phyloP scores from a whole-genome alignment of 2,888 invertebrate species.

The Biston stratarius region DNA sequence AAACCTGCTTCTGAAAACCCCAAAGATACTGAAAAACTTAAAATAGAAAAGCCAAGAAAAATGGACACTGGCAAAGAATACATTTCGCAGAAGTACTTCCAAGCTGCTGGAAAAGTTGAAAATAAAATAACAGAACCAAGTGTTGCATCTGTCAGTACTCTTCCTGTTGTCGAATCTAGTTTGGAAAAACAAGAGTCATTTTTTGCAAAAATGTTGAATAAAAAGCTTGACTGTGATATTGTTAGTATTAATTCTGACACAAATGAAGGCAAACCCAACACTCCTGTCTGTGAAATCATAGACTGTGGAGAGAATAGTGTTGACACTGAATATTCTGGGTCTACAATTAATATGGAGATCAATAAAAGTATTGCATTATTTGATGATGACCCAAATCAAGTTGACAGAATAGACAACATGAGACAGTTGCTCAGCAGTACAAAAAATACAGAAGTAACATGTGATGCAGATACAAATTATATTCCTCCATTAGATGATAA shows the following conservation, averaged over 20 bases:
- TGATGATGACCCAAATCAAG: conserved; percentile 70
- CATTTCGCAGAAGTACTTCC: conserved; percentile 55
- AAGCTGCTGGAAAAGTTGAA: conserved; percentile 40
- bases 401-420: conserved; percentile 66
- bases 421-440: conserved; percentile 66
- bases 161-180: conserved; percentile 55
- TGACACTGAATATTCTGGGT: conserved; percentile 74
- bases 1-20: conserved; percentile 52
- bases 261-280: conserved; percentile 49
- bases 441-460: conserved; percentile 35
- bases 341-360: conserved; percentile 81
- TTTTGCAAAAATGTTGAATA: conserved; percentile 74
- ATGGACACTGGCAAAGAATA: conserved; percentile 61
- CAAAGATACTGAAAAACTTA: conserved; percentile 49
- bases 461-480: conserved; percentile 18
- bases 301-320: conserved; percentile 72
- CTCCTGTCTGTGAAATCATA: conserved; percentile 63
- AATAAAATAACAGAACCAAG: conserved; percentile 17
- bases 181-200: conserved; percentile 79
- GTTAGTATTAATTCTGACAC: conserved; percentile 38
- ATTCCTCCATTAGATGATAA: conserved; percentile 6
- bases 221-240: conserved; percentile 37
- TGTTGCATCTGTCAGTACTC: not conserved
- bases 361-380: conserved; percentile 79
- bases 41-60: conserved; percentile 43